A percentile compares a stretch with the other conserved stretches of the same genome.
Conservation (phyloP, 2,797 vertebrate species). For the Hirundo rustica region DNA sequence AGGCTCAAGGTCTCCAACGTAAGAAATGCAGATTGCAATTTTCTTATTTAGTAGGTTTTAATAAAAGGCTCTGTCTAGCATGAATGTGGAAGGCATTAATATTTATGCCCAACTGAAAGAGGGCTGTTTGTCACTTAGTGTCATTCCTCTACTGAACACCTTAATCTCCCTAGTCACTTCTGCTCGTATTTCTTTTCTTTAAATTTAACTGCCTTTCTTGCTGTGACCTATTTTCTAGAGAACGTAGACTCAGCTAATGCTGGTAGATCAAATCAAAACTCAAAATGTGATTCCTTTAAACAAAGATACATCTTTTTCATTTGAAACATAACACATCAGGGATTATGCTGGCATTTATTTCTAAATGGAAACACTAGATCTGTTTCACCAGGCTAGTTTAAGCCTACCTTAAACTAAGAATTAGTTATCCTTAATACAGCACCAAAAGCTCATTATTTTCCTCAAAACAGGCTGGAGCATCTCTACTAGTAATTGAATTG, state of each 20-base stretch:
- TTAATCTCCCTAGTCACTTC: neutral
- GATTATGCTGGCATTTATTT: neutral
- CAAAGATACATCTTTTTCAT: neutral
- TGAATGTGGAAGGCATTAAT: conserved; percentile 13
- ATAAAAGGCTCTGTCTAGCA: neutral
- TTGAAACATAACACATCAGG: neutral
- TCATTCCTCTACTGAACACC: neutral
- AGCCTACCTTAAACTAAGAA: neutral
- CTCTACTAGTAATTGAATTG: neutral
- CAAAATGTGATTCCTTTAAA: neutral
- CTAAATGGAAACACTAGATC: neutral
- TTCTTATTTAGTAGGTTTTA: neutral
- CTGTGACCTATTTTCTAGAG: conserved; percentile 54
- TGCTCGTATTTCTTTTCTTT: neutral
- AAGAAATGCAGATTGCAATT: neutral
- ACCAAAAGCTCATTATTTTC: neutral
- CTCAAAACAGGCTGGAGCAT: neutral
- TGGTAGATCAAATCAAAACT: conserved; percentile 10
- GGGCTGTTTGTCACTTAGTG: neutral
- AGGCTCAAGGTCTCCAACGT: neutral
- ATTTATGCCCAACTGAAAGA: neutral
- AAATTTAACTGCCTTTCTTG: neutral
- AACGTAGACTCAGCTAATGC: neutral
- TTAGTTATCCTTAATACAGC: neutral
- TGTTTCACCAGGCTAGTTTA: neutral